Evolutionary conservation across 2,888 invertebrate genomes (phyloP).

Genomic region (Dolichomitus sp.): DNA sequence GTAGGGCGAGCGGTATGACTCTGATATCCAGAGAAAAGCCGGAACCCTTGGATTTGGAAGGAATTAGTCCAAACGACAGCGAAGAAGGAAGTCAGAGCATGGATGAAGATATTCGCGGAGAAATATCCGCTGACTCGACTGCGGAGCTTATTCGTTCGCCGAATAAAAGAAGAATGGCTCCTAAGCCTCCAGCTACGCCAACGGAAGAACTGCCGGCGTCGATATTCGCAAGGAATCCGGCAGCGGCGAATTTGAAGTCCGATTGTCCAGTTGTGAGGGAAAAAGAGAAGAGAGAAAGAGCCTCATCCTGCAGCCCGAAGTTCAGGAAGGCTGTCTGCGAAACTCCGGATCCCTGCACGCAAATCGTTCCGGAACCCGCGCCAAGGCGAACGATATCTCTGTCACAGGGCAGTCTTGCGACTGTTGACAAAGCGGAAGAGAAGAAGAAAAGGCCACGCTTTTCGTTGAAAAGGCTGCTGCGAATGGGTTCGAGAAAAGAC

Average conservation of each 20-base stretch:
- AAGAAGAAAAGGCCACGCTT: constrained; percentile 92
- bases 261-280: constrained; percentile 91
- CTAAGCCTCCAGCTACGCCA: constrained; percentile 90
- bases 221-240: constrained; percentile 89
- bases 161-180: constrained; percentile 91
- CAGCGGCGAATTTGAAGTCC: constrained; percentile 87
- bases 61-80: constrained; percentile 27
- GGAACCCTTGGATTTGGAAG: constrained; percentile 31
- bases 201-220: constrained; percentile 87
- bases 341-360: constrained; percentile 80
- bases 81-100: constrained; percentile 51
- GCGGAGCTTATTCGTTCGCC: constrained; percentile 86
- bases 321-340: constrained; percentile 87
- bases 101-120: constrained; percentile 69
- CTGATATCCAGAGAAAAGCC: constrained; percentile 3
- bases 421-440: constrained; percentile 84
- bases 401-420: constrained; percentile 91
- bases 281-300: constrained; percentile 92
- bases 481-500: constrained; percentile 93
- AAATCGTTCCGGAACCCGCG: constrained; percentile 87
- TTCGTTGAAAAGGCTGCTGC: constrained; percentile 93
- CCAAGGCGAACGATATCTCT: constrained; percentile 91
- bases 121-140: constrained; percentile 61
- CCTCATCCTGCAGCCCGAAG: constrained; percentile 89
- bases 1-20: background rate